Conservation (phyloP, 2,113 vertebrate species). For the Ameiurus melas region DNA sequence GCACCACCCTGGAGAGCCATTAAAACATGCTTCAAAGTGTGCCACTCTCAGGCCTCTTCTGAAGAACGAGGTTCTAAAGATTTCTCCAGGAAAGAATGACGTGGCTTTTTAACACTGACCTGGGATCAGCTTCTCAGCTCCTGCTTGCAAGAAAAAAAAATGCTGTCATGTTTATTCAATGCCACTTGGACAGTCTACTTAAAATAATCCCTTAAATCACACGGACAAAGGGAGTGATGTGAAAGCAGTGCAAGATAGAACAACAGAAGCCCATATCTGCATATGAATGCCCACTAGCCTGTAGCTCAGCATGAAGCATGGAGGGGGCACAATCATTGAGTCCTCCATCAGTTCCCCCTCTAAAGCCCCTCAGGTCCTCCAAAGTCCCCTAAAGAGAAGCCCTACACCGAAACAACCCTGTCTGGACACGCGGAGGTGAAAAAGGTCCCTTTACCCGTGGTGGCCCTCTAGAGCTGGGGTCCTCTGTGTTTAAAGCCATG, state of each 20-base stretch:
- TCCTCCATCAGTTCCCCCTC: slow-evolving; percentile 36
- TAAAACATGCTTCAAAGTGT: slow-evolving; percentile 55
- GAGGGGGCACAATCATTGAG: slow-evolving; percentile 28
- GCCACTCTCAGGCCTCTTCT: slow-evolving; percentile 40
- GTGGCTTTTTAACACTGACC: slow-evolving; percentile 47
- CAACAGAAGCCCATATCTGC: slow-evolving; percentile 37
- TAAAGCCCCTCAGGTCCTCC: slow-evolving; percentile 36
- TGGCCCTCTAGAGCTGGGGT: slow-evolving; percentile 37
- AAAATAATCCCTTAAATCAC: slow-evolving; percentile 48
- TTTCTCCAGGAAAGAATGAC: slow-evolving; percentile 35
- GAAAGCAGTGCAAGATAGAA: slow-evolving; percentile 41
- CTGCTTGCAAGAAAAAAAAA: slow-evolving; percentile 31
- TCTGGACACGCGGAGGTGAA: slow-evolving; percentile 44
- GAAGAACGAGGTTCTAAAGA: slow-evolving; percentile 30
- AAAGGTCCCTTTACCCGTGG: slow-evolving; percentile 39
- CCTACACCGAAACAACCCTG: slow-evolving; percentile 46
- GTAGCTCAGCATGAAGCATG: slow-evolving; percentile 29
- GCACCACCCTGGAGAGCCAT: slow-evolving; percentile 49
- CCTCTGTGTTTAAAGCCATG: slow-evolving; percentile 38
- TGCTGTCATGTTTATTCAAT: slow-evolving; percentile 53
- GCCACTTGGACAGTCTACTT: slow-evolving; percentile 44
- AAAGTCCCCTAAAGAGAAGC: slow-evolving; percentile 40
- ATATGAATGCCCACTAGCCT: slow-evolving; percentile 46
- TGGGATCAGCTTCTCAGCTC: slow-evolving; percentile 36
- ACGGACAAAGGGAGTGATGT: slow-evolving; percentile 40